These are phyloP conservation scores for Mesorhabditis spiculigera DNA, from an alignment of 2,888 invertebrate species.

Conservation along the genomic window DNA sequence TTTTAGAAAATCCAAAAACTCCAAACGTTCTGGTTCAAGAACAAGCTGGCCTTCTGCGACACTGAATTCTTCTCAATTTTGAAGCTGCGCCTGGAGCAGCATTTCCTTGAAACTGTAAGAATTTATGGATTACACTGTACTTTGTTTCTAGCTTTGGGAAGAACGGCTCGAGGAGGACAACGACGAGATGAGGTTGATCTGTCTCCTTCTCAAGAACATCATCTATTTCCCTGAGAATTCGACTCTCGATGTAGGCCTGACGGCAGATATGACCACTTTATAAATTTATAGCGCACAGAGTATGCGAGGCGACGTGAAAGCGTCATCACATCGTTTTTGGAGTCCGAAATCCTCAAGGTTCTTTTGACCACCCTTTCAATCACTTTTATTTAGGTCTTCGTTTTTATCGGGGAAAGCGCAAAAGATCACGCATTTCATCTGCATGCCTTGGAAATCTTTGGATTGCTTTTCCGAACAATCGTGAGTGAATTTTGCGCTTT, in stretches of 20 bases:
- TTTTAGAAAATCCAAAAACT: slow-evolving; percentile 17
- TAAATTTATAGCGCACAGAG: not conserved
- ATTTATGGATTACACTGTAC: not conserved
- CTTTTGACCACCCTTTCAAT: not conserved
- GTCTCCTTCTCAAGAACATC: slow-evolving; percentile 85
- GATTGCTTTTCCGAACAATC: slow-evolving; percentile 42
- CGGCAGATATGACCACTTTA: not conserved
- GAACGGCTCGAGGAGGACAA: slow-evolving; percentile 85
- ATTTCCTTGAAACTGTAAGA: slow-evolving; percentile 71
- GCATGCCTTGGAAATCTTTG: slow-evolving; percentile 48
- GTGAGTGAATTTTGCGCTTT: slow-evolving; percentile 19
- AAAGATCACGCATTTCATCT: slow-evolving; percentile 50
- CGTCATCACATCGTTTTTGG: slow-evolving; percentile 56
- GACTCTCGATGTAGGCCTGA: not conserved
- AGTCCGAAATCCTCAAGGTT: slow-evolving; percentile 31
- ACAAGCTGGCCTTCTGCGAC: slow-evolving; percentile 71
- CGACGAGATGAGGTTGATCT: slow-evolving; percentile 81
- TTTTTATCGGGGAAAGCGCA: slow-evolving; percentile 35
- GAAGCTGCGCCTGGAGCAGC: slow-evolving; percentile 73
- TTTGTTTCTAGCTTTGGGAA: slow-evolving; percentile 71
- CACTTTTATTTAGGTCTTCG: slow-evolving; percentile 23
- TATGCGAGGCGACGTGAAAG: slow-evolving; percentile 77
- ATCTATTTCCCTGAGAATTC: slow-evolving; percentile 66
- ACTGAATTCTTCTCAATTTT: slow-evolving; percentile 78
- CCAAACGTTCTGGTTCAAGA: slow-evolving; percentile 9